phyloP scores from a whole-genome alignment of 2,113 vertebrate species.

The Phycodurus eques region DNA sequence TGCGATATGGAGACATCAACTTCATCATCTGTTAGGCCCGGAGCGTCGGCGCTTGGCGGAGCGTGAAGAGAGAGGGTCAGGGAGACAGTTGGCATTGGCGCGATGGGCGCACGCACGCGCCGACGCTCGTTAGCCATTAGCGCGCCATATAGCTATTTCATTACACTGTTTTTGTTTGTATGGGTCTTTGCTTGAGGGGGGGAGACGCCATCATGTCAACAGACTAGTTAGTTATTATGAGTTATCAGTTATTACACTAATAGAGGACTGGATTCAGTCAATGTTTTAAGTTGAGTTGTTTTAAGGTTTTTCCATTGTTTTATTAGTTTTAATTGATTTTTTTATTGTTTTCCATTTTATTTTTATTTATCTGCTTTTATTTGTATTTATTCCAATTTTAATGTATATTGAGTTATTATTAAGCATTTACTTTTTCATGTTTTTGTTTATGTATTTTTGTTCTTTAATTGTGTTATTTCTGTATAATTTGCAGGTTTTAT shows the following conservation, averaged over 20 bases:
- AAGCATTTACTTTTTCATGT: no score
- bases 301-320: not conserved
- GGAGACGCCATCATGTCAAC: no score
- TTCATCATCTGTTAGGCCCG: constrained; percentile 48
- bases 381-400: no score
- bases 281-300: not conserved
- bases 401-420: no score
- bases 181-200: not conserved
- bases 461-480: no score
- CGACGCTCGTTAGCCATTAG: not conserved
- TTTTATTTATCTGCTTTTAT: not conserved
- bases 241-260: not conserved
- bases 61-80: constrained; percentile 37
- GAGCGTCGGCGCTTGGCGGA: constrained; percentile 31
- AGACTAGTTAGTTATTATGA: not conserved
- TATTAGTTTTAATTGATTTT: not conserved
- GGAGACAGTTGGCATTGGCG: constrained; percentile 25
- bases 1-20: constrained; percentile 27
- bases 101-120: constrained; percentile 23
- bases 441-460: no score
- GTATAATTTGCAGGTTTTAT: no score
- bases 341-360: not conserved
- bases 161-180: not conserved
- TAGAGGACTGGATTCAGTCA: not conserved
- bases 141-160: not conserved